Base-by-base conservation (phyloP, 2,888 invertebrate species). In the Cheilosia vulpina region DNA sequence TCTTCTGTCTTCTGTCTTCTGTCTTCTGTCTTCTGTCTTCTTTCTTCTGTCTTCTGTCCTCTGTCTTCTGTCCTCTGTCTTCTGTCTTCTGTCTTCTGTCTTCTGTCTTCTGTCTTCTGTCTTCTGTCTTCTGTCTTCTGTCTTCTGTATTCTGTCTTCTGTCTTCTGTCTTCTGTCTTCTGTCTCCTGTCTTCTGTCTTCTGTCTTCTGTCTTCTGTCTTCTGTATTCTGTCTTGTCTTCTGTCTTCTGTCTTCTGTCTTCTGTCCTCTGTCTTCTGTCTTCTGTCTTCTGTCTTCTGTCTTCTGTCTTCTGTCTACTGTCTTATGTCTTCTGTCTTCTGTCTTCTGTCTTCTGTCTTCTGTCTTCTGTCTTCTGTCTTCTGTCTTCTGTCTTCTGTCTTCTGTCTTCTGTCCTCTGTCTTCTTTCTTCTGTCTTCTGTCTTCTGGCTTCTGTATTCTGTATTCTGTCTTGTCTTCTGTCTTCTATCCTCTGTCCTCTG, bases 341-440 rank as follows among this genome's bases (percentile, higher is more conserved):
- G 17, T 45, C 17, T 45, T 17, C 45, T 7, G 43, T 43, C n/a
- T 45, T 45, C 45, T n/a, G 45, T 45, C 45, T 45, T 45, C n/a
- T 45, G 45, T 45, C 45, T n/a, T 45, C 6, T n/a, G 45, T 45
- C 45, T 45, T 45, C 17, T 45, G 45, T 45, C 45, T 17, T 45
- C 45, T 45, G 45, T 45, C 45, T 45, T 45, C 45, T 45, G 45
- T 45, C 45, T 45, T 45, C 45, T 45, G 45, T 45, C 45, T 45
- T 45, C 45, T 45, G 45, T 45, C 45, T 45, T 45, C 45, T 45
- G 45, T 45, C 45, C 17, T 45, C 45, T 45, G 45, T 45, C 17
- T 45, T 45, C 45, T 45, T n/a, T 45, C 45, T 45, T 43, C 43
- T 43, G 43, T 7, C 9, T 9, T 31, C 9, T 9, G 7, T 31